Evolutionary conservation across 2,113 vertebrate species (phyloP).

Genomic region (Spheniscus mendiculus): DNA sequence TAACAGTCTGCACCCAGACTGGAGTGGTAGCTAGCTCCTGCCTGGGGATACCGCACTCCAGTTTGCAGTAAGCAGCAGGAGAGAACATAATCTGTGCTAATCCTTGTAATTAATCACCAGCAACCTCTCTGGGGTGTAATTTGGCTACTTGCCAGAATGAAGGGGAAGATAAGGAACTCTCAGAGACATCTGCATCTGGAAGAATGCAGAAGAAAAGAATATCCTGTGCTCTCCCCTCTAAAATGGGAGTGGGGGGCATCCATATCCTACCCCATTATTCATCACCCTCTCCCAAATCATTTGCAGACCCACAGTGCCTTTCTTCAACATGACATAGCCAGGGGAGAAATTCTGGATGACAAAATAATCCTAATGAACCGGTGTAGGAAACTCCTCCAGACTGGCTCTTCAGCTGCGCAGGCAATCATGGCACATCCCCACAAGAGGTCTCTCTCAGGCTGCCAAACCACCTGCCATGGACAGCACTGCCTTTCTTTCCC

Average conservation of each 20-base stretch:
- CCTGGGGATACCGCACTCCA: background rate
- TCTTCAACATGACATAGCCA: background rate
- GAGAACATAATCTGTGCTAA: background rate
- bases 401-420: accelerated
- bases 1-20: background rate
- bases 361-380: background rate
- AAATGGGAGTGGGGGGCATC: background rate
- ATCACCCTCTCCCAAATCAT: background rate
- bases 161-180: background rate
- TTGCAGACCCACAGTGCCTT: background rate
- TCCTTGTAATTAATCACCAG: background rate
- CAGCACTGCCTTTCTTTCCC: background rate
- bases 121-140: background rate
- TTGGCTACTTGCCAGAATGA: background rate
- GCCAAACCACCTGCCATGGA: background rate
- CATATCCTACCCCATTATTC: background rate
- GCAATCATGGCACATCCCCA: background rate
- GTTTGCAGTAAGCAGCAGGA: background rate
- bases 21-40: background rate
- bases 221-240: background rate
- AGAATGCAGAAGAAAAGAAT: background rate
- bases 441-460: slow-evolving; percentile 46
- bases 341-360: background rate
- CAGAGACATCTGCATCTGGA: background rate
- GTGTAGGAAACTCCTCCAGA: background rate